Evolutionary conservation across 2,113 vertebrate species (phyloP), one percentile per base, ranked within the genome.

Genomic region (Laticauda colubrina): DNA sequence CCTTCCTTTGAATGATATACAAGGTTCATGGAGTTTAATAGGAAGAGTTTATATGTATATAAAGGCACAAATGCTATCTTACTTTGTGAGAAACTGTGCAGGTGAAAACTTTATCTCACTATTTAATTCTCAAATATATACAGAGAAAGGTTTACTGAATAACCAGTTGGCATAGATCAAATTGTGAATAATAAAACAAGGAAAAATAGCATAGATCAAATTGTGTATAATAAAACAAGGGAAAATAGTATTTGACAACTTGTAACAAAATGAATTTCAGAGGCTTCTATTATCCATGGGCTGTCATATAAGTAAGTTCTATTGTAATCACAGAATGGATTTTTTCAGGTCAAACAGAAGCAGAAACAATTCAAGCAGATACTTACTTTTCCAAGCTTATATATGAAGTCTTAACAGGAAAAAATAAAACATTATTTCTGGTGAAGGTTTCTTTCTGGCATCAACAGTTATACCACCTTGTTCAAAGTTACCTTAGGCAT

Each of bases 401-500:
- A 93, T 94, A 61, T 45, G 69, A 95, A 93, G 92, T 93, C 95
- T 92, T 92, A 95, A 69, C 89, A 51, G 90, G 64, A 69, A 69
- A 69, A 96, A 96, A 93, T 89, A 94, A 94, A 92, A 81, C 90
- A 89, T 95, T 93, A 94, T 90, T 95, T 93, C 88, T 90, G 75
- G 95, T n/a, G 87, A 88, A 34, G 92, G 96, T 96, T 93, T 90
- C 94, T 96, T 89, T 93, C 48, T 94, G 91, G 95, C 95, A 96
- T 92, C 93, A 94, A 95, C 91, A 91, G 94, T 93, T 96, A 87
- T 21, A 96, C 94, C 87, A 96, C 94, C 95, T 95, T 95, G 87
- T 94, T 96, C 69, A 96, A 97, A 98, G 97, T 98, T 98, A 97
- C 75, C 95, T 96, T 95, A 94, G 95, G 93, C 92, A 94, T 97